phyloP scores from a whole-genome alignment of 2,888 invertebrate species.

The Hanleya hanleyi region DNA sequence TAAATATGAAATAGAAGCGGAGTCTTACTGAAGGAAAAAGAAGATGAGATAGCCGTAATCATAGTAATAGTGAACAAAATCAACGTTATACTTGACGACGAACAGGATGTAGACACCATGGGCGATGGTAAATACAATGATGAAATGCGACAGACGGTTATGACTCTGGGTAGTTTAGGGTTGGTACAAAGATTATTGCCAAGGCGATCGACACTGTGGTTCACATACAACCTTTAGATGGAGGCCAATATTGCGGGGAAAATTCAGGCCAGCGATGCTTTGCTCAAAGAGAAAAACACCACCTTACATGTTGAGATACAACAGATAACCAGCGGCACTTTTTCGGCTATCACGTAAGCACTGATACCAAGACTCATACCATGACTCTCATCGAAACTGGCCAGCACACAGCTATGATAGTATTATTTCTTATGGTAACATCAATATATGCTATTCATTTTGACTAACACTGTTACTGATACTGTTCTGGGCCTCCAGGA shows the following conservation, averaged over 20 bases:
- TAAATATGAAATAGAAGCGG: too few species aligned
- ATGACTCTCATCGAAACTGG: neutral
- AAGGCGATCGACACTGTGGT: neutral
- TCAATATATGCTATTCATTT: too few species aligned
- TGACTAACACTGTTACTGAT: too few species aligned
- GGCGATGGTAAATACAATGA: neutral
- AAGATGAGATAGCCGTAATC: too few species aligned
- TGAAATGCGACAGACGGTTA: neutral
- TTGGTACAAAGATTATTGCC: neutral
- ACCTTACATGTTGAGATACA: neutral
- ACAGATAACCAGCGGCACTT: conserved; percentile 1
- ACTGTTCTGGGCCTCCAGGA: too few species aligned
- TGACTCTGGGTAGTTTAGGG: neutral
- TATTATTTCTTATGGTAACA: too few species aligned
- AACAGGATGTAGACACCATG: neutral
- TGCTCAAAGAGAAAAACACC: neutral
- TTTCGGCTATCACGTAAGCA: neutral
- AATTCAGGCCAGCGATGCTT: neutral
- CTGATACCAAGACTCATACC: neutral
- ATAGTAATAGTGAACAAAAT: too few species aligned
- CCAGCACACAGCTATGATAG: too few species aligned
- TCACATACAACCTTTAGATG: neutral
- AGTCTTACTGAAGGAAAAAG: too few species aligned
- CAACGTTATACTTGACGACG: too few species aligned
- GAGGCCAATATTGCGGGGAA: neutral